Base-by-base conservation (phyloP, 2,797 vertebrate species). In the Dermochelys coriacea region DNA sequence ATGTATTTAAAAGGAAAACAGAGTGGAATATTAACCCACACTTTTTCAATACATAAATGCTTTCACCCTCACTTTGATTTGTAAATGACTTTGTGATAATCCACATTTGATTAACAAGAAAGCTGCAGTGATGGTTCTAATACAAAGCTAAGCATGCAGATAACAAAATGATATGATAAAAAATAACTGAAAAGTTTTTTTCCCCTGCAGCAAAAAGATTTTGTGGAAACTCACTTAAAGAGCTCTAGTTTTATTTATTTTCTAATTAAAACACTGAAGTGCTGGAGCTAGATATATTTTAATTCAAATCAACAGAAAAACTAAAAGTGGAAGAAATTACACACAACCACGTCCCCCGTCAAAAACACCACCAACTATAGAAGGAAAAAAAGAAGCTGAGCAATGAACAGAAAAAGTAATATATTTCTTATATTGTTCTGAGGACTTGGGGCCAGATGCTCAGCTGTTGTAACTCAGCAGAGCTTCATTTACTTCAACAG, bases 1-100 rank as follows among this genome's bases (percentile, higher is more conserved):
- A 95, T 92, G 77, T 95, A 97, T 96, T 94, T 80, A 92, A 80
- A 91, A 57, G 18, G 83, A 82, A 88, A 91, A 95, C 87, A 41
- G 93, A 94, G 74, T 61, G 18, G 61, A 95, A 93, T 87, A 95
- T 61, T 96, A 96, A 74, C 61, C 80, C 84, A 78, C 15, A 91
- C 34, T 91, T 96, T 94, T 87, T 90, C 83, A 96, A 97, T 96
- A 86, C 84, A 93, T 41, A 85, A 96, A 95, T 94, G 86, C 54
- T 82, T 89, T 86, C 82, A 82, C 81, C 86, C 21, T 75, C 84
- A 88, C n/a, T 94, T 96, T 94, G 90, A 83, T 95, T 96, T 97
- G 82, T 94, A 94, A 88, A 96, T 95, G 94, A 87, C 45, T 97
- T 95, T 85, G 64, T 86, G 64, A 97, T 96, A 95, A 96, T 96